phyloP scores from a whole-genome alignment of 2,888 invertebrate genomes.

The Acleris literana region DNA sequence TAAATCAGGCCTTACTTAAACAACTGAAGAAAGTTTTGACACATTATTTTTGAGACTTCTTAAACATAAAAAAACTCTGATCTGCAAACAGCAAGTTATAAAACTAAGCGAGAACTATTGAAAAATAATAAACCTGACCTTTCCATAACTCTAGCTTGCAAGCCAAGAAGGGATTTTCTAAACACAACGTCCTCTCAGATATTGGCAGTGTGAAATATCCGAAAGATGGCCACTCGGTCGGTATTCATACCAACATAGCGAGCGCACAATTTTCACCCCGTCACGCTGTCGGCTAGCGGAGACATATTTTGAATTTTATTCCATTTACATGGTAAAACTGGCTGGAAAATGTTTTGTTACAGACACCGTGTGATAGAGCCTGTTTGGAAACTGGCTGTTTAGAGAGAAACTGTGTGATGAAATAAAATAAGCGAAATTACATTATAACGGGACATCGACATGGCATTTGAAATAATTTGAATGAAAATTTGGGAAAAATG shows the following conservation, averaged over 20 bases:
- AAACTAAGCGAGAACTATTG: neutral
- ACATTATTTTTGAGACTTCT: no score
- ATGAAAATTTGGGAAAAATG: no score
- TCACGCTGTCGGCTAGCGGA: conserved; percentile 4
- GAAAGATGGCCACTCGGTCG: conserved; percentile 8
- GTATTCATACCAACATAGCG: conserved; percentile 9
- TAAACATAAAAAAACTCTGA: no score
- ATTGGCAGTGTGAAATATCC: conserved; percentile 16
- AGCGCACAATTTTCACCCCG: conserved; percentile 8
- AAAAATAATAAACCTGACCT: neutral
- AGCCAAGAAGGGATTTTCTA: neutral
- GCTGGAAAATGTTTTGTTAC: no score
- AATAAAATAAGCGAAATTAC: no score
- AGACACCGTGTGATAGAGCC: no score
- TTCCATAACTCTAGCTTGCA: neutral
- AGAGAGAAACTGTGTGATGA: no score
- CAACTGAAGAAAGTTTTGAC: no score
- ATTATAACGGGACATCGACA: neutral
- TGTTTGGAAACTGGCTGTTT: no score
- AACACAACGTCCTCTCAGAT: conserved; percentile 10
- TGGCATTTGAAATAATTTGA: neutral
- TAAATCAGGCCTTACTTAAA: no score
- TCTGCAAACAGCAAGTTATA: no score
- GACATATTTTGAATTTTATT: conserved; percentile 7
- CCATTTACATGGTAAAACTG: neutral